Percentiles rank a stretch among this genome's conserved stretches.
These are phyloP conservation scores for Myrmecobius fasciatus DNA, from an alignment of 2,113 vertebrate genomes.

Conservation along the genomic window DNA sequence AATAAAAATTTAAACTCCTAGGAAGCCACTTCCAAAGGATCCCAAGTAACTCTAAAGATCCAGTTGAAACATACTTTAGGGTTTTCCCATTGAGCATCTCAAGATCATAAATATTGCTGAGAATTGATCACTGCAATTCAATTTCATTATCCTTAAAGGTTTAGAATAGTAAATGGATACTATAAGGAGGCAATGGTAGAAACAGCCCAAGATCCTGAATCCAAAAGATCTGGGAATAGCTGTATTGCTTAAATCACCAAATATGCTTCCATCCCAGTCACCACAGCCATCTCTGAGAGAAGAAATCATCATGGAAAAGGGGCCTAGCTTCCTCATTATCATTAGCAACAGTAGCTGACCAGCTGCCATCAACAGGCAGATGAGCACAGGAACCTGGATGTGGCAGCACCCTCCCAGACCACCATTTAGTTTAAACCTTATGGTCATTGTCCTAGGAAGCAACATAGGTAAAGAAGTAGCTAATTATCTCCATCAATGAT, in stretches of 20 bases:
- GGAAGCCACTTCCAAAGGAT: background rate
- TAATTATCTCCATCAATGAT: no score
- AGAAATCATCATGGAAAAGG: background rate
- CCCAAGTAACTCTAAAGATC: background rate
- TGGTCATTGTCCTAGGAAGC: no score
- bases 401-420: background rate
- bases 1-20: background rate
- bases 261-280: background rate
- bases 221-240: background rate
- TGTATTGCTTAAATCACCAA: background rate
- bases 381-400: background rate
- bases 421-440: no score
- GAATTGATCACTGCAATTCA: background rate
- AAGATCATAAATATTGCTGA: background rate
- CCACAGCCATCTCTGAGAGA: background rate
- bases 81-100: background rate
- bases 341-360: no score
- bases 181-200: background rate
- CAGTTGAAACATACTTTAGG: background rate
- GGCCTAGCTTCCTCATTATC: background rate
- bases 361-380: background rate
- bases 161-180: background rate
- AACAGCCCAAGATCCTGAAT: background rate
- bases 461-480: no score
- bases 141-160: background rate